Percentiles rank a stretch among this genome's conserved stretches.
These are phyloP conservation scores for Lacanobia wlatinum DNA, from an alignment of 2,888 invertebrate genomes.

Conservation along the genomic window DNA sequence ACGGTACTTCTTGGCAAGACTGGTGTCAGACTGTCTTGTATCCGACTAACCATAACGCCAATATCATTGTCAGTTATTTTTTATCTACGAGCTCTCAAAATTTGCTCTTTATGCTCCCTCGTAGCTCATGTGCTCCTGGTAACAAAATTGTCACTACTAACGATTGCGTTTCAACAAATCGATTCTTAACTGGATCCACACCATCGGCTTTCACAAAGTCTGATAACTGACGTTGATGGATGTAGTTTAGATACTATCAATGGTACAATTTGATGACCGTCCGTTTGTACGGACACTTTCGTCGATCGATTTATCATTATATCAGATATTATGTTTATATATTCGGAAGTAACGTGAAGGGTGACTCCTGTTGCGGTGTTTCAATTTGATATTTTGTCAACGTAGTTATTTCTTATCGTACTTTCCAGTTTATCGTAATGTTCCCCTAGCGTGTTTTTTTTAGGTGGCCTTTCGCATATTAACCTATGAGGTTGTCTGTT, in stretches of 20 bases:
- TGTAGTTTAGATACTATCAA: constrained; percentile 35
- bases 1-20: too few species aligned
- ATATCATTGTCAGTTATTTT: too few species aligned
- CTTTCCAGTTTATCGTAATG: too few species aligned
- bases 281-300: constrained; percentile 23
- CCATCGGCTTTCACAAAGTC: constrained; percentile 6
- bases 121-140: constrained; percentile 1
- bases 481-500: too few species aligned
- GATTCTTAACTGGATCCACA: constrained; percentile 26
- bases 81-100: too few species aligned
- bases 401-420: background rate
- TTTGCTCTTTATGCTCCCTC: background rate
- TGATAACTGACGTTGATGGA: constrained; percentile 48
- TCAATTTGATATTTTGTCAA: constrained; percentile 27
- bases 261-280: constrained; percentile 37
- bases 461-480: too few species aligned
- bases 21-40: too few species aligned
- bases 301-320: constrained; percentile 45
- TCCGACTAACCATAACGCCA: too few species aligned
- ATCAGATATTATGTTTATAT: constrained; percentile 16
- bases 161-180: constrained; percentile 37
- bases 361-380: constrained; percentile 4
- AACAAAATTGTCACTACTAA: constrained; percentile 12
- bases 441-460: too few species aligned
- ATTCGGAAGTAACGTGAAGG: constrained; percentile 31